Evolutionary conservation across 2,888 invertebrate species (phyloP), one percentile per base, ranked within the genome.

Genomic region (Cyaniris semiargus): DNA sequence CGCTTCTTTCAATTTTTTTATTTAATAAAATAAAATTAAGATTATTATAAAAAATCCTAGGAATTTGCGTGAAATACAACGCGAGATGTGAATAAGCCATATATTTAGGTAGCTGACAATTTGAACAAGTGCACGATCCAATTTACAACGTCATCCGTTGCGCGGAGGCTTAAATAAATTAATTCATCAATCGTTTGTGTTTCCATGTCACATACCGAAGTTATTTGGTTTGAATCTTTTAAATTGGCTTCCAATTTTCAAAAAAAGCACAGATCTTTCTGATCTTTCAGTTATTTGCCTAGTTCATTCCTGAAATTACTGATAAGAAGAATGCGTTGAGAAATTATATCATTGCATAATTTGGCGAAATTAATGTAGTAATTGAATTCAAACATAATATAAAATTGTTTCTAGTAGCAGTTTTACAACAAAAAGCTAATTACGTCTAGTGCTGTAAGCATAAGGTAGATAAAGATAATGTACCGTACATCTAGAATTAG

Each of bases 131-230:
- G 71, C 31, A 71, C 38, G 8, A 8, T 71, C 71, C 71, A 71
- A 71, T 71, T 71, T 38, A 71, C 71, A 71, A 10, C 71, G n/a
- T 27, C 66, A 27, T 66, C 27, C 66, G 21, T 66, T 66, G 38
- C 71, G 71, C 31, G 71, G 38, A 71, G 71, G 71, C 71, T 38
- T 31, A 71, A 71, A 71, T 71, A 71, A 71, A 71, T 71, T 38
- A 71, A 71, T 71, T 71, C 27, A 27, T 66, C 66, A 66, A 66
- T 66, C 27, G 23, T 66, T 66, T 66, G 23, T 31, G 5, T 66
- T 66, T 66, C 27, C 27, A 66, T 66, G 66, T 66, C 27, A 66
- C 27, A 66, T 27, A 0, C 66, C 27, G 27, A 27, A 66, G 27
- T 27, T 66, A 27, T 66, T 66, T 15, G 27, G 27, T 27, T 66